A percentile compares a stretch with the other conserved stretches of the same genome.
These are phyloP conservation scores for Mustela nigripes DNA, from an alignment of 2,113 vertebrate genomes.

Conservation along the genomic window DNA sequence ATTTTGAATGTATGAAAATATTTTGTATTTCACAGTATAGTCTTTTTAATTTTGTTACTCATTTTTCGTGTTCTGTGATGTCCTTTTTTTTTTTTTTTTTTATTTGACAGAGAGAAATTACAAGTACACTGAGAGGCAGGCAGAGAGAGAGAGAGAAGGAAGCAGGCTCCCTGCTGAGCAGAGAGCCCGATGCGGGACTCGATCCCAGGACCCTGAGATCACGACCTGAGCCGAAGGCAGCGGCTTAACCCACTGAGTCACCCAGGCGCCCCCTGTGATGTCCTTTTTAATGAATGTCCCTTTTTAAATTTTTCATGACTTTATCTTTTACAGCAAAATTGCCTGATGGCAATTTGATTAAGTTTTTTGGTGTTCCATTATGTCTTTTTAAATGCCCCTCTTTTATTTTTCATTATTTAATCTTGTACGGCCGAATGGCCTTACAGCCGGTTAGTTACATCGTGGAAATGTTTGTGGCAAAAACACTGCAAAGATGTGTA, in stretches of 20 bases:
- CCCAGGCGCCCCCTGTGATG: background rate
- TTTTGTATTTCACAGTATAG: background rate
- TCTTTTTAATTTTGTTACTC: background rate
- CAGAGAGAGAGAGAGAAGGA: too few species aligned
- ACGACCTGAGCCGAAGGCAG: too few species aligned
- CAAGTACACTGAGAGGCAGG: too few species aligned
- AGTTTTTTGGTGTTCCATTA: background rate
- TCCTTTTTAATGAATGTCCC: background rate
- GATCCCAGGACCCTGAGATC: too few species aligned
- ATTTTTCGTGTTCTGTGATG: background rate
- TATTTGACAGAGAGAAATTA: too few species aligned
- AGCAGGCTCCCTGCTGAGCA: too few species aligned
- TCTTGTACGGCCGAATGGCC: background rate
- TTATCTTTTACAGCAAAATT: background rate
- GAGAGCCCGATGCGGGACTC: too few species aligned
- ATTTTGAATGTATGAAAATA: background rate
- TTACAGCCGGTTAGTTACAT: background rate
- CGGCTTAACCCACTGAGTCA: too few species aligned
- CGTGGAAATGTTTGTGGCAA: background rate
- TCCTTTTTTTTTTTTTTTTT: background rate
- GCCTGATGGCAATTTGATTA: background rate
- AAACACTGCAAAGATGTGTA: background rate
- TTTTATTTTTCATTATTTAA: background rate
- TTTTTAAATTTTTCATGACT: background rate
- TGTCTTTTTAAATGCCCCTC: background rate